These are phyloP conservation scores for Hedychridium roseum DNA, from an alignment of 2,888 invertebrate genomes.

Conservation along the genomic window DNA sequence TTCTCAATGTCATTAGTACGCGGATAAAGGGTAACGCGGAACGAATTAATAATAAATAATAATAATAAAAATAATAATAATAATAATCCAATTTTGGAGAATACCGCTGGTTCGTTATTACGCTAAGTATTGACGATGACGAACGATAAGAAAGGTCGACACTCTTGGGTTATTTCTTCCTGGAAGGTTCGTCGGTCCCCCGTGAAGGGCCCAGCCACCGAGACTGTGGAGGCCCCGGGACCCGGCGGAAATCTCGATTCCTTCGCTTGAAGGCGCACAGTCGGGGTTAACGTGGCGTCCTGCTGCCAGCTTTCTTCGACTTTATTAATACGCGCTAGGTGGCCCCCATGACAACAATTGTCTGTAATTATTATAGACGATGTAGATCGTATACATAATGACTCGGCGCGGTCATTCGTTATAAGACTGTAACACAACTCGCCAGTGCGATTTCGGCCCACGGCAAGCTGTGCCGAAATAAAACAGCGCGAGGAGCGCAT, in stretches of 20 bases:
- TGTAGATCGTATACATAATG: constrained; percentile 3
- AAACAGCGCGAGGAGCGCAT: too few species aligned
- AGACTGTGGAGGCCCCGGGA: constrained; percentile 30
- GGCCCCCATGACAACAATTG: constrained; percentile 43
- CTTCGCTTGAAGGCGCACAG: constrained; percentile 37
- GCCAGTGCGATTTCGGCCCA: too few species aligned
- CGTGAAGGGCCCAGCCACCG: constrained; percentile 26
- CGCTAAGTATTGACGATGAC: constrained; percentile 50
- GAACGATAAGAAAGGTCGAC: constrained; percentile 37
- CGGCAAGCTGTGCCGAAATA: too few species aligned
- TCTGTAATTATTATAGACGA: constrained; percentile 39
- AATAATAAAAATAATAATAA: constrained; percentile 54
- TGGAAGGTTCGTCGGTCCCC: constrained; percentile 35
- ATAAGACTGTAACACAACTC: too few species aligned
- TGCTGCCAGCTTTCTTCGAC: constrained; percentile 45
- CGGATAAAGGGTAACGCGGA: too few species aligned
- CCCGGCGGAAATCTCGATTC: constrained; percentile 43
- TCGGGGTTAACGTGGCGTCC: constrained; percentile 41
- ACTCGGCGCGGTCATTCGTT: background rate
- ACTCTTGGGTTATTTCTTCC: constrained; percentile 35
- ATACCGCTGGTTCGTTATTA: constrained; percentile 49
- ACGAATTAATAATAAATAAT: constrained; percentile 52
- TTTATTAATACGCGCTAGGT: constrained; percentile 56
- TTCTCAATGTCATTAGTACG: too few species aligned
- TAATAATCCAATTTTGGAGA: constrained; percentile 49